Conservation (phyloP, 2,888 invertebrate genomes). For the Torymus aiolomorphi region DNA sequence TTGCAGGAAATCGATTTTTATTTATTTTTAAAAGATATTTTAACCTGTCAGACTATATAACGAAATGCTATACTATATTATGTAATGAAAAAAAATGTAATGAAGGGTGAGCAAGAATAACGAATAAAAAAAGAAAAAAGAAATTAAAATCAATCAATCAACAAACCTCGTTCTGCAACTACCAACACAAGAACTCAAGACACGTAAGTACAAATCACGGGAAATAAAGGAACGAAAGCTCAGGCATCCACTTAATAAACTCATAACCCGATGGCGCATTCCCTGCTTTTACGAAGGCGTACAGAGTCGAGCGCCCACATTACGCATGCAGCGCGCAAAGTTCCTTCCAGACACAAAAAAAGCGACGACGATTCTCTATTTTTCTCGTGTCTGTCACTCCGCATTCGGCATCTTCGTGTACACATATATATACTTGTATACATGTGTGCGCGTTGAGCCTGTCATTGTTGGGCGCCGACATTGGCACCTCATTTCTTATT, state of each 20-base stretch:
- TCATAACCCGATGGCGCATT: slow-evolving; percentile 21
- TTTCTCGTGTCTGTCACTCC: slow-evolving; percentile 23
- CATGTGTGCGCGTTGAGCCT: not conserved
- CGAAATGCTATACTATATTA: too few relatives aligned
- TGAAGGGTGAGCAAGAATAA: too few relatives aligned
- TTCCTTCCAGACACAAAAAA: slow-evolving; percentile 43
- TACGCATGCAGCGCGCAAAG: slow-evolving; percentile 31
- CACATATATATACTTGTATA: not conserved
- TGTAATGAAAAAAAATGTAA: too few relatives aligned
- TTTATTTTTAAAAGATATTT: too few relatives aligned
- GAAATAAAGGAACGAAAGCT: too few relatives aligned
- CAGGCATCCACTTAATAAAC: not conserved
- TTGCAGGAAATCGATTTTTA: too few relatives aligned
- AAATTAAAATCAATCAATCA: too few relatives aligned
- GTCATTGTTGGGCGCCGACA: slow-evolving; percentile 29
- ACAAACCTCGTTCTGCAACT: too few relatives aligned
- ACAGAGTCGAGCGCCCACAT: slow-evolving; percentile 2
- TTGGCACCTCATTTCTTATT: slow-evolving; percentile 51
- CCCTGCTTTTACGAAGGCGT: not conserved
- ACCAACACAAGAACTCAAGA: too few relatives aligned
- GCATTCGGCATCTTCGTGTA: not conserved
- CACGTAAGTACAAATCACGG: too few relatives aligned
- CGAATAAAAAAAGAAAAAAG: too few relatives aligned
- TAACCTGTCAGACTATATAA: too few relatives aligned
- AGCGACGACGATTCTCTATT: slow-evolving; percentile 44